Base-by-base conservation (phyloP, 2,113 vertebrate genomes). In the Sporophila hypoxantha region DNA sequence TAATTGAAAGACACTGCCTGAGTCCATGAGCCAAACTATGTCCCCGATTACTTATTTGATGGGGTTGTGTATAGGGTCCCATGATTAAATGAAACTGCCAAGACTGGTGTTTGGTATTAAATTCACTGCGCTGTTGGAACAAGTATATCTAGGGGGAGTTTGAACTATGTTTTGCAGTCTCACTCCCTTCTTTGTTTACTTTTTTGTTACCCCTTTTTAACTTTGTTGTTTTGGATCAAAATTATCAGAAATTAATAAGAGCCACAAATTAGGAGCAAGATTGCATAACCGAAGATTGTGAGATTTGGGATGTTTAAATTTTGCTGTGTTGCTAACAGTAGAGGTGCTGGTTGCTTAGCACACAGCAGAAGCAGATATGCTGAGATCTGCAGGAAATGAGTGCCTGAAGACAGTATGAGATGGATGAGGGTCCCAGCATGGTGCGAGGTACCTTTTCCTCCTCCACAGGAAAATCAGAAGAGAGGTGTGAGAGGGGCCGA, bases 1-100 rank as follows among this genome's bases (percentile, higher is more conserved):
- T 65, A 91, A 78, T 61, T 65, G 65, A 60, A 82, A 81, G 79
- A 88, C 39, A 86, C 59, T 53, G 69, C 10, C 76, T 70, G 59
- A 91, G 37, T 68, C 61, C 21, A 37, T 61, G 42, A 87, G 62
- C 82, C 62, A 92, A 81, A 78, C 66, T 71, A 61, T 65, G 57
- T 50, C 89, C 79, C 27, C n/a, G 19, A 74, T 87, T 77, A 68
- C 66, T 91, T 89, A 89, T 87, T 89, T 92, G 74, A 89, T 81
- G 55, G 42, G 46, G 32, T 83, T 89, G 50, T 76, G 12, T 84
- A 32, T 76, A 74, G 46, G 66, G 60, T 53, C 39, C 74, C 8
- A 4, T 86, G 87, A 92, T 91, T 82, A 82, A 93, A 90, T 78
- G 67, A 69, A 87, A 34, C 67, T 85, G 65, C 74, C 57, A 76